These are phyloP conservation scores for Urechis unicinctus DNA, from an alignment of 2,888 invertebrate genomes.

Conservation along the genomic window DNA sequence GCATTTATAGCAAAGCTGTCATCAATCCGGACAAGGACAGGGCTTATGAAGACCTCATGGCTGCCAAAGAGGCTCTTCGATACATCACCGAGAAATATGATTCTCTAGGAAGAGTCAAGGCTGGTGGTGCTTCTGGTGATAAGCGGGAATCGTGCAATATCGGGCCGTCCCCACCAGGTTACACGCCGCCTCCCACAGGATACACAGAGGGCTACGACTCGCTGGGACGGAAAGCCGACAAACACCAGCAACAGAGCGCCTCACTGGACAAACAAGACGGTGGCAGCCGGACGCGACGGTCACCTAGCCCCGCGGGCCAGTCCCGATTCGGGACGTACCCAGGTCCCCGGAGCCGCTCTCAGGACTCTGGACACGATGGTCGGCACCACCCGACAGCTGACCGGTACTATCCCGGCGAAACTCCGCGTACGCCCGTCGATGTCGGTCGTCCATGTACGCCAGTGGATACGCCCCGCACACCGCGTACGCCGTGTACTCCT, in stretches of 20 bases:
- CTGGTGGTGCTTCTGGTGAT: not conserved
- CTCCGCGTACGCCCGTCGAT: not conserved
- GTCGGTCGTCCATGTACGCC: not conserved
- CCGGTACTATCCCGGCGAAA: not conserved
- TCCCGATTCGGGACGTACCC: not conserved
- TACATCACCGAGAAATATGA: constrained; percentile 42
- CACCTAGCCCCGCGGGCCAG: not conserved
- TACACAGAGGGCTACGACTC: too few species aligned
- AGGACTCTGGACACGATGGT: not conserved
- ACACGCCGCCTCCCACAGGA: constrained; percentile 3
- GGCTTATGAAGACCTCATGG: not conserved
- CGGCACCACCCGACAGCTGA: too few species aligned
- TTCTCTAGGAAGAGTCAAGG: constrained; percentile 26
- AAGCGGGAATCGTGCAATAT: not conserved
- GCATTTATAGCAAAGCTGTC: constrained; percentile 17
- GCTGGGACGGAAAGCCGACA: too few species aligned
- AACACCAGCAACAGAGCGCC: too few species aligned
- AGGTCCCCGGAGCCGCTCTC: not conserved
- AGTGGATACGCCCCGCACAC: too few species aligned
- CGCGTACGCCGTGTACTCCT: too few species aligned
- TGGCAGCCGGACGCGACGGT: too few species aligned
- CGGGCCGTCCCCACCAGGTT: not conserved
- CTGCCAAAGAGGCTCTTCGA: constrained; percentile 26
- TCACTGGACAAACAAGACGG: too few species aligned
- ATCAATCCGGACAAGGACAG: constrained; percentile 3